phyloP scores from a whole-genome alignment of 2,113 vertebrate species.

The Pelvicachromis taeniatus region DNA sequence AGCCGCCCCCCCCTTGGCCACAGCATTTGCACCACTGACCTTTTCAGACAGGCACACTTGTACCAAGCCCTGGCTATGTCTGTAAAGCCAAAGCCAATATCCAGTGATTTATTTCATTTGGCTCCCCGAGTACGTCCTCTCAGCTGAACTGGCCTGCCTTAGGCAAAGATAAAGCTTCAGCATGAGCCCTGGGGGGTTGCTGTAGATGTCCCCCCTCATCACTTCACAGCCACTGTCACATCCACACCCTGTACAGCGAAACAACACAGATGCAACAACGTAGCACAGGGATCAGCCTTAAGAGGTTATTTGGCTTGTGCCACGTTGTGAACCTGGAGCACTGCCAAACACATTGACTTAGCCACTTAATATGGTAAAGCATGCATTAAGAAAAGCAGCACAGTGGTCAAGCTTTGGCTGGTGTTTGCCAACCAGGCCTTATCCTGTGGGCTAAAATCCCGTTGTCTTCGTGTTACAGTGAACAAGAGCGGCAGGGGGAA shows the following conservation, averaged over 20 bases:
- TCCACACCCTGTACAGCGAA: background rate
- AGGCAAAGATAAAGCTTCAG: constrained; percentile 41
- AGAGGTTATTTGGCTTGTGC: constrained; percentile 10
- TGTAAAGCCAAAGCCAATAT: constrained; percentile 47
- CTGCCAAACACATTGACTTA: background rate
- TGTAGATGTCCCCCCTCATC: constrained; percentile 17
- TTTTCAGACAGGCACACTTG: constrained; percentile 43
- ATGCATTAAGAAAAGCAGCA: background rate
- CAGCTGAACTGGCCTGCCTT: constrained; percentile 1
- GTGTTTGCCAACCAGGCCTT: background rate
- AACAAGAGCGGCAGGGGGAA: constrained; percentile 6
- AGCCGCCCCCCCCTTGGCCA: background rate
- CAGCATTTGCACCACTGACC: constrained; percentile 50
- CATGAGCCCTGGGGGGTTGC: constrained; percentile 9
- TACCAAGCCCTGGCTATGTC: constrained; percentile 10
- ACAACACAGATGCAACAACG: background rate
- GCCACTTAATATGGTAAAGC: background rate
- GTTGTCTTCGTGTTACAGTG: background rate
- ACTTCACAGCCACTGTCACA: constrained; percentile 17
- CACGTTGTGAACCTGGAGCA: background rate
- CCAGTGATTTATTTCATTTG: constrained; percentile 58
- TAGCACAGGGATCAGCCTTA: constrained; percentile 5
- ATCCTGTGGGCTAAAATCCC: background rate
- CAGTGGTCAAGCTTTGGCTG: background rate
- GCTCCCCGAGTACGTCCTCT: constrained; percentile 39